phyloP scores from a whole-genome alignment of 2,888 invertebrate species.

The Phragmatobia fuliginosa region DNA sequence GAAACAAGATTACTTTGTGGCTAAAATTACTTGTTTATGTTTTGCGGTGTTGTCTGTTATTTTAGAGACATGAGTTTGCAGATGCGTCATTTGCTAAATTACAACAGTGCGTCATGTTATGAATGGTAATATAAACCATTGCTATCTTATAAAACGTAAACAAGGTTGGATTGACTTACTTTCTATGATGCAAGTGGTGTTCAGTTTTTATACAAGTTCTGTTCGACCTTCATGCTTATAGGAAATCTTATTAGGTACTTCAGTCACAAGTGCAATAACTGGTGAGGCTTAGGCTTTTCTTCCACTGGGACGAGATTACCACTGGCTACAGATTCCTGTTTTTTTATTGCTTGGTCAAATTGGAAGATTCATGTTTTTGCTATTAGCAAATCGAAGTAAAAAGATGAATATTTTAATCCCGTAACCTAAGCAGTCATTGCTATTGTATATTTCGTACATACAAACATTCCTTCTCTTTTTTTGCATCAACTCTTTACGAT shows the following conservation, averaged over 20 bases:
- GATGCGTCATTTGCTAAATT: slow-evolving; percentile 48
- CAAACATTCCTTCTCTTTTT: neutral
- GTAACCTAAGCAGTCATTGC: neutral
- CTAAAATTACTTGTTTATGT: neutral
- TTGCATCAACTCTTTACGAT: neutral
- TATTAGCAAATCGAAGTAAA: neutral
- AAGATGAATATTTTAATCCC: neutral
- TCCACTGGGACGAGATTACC: too few relatives aligned
- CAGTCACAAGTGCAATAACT: too few relatives aligned
- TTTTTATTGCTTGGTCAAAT: neutral
- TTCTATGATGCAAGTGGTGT: neutral
- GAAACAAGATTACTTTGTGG: neutral
- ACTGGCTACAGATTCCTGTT: neutral
- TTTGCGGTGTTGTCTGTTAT: slow-evolving; percentile 11
- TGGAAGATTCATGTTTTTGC: neutral
- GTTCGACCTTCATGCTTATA: neutral
- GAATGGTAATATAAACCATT: slow-evolving; percentile 7
- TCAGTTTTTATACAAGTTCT: neutral
- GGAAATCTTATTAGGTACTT: too few relatives aligned
- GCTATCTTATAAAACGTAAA: slow-evolving; percentile 2
- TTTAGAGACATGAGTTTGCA: slow-evolving; percentile 36
- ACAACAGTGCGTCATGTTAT: slow-evolving; percentile 37
- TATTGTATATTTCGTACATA: too few relatives aligned
- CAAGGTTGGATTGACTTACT: neutral
- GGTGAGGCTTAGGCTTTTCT: too few relatives aligned